Percentiles rank a stretch among this genome's conserved stretches.
Evolutionary conservation across 2,888 invertebrate genomes (phyloP).

Genomic region (Yponomeuta evonymella): DNA sequence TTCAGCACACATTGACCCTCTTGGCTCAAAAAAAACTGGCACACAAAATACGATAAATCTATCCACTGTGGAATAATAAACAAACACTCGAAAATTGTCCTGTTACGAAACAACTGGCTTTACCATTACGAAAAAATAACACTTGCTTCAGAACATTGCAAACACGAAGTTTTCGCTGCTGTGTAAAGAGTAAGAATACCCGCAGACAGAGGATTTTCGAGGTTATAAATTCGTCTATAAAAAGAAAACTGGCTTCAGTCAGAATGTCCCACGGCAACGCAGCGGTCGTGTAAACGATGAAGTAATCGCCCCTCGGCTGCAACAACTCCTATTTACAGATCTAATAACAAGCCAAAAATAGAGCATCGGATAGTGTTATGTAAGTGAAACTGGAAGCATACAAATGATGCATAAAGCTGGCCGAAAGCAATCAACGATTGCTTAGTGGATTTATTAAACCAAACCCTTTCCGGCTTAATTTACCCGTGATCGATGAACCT

Average conservation of each 20-base stretch:
- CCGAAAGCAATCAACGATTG: background rate
- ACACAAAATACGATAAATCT: background rate
- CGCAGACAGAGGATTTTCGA: background rate
- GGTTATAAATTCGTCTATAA: background rate
- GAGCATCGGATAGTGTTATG: slow-evolving; percentile 35
- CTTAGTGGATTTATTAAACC: background rate
- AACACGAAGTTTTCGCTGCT: too few species aligned
- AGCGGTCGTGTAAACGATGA: slow-evolving; percentile 15
- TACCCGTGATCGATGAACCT: slow-evolving; percentile 4
- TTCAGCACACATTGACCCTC: background rate
- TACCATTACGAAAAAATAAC: background rate
- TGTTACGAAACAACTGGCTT: slow-evolving; percentile 13
- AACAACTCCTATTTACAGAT: slow-evolving; percentile 27
- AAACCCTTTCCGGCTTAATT: background rate
- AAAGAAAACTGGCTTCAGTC: slow-evolving; percentile 17
- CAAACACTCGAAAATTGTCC: background rate
- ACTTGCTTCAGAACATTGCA: too few species aligned
- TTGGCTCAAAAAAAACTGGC: background rate
- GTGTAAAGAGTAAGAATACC: background rate
- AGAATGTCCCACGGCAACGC: background rate
- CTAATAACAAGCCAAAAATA: slow-evolving; percentile 33
- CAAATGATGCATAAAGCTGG: slow-evolving; percentile 17
- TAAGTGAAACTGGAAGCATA: slow-evolving; percentile 30
- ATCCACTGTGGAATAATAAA: background rate
- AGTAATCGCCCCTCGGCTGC: slow-evolving; percentile 27